Evolutionary conservation across 2,797 vertebrate genomes (phyloP), one percentile per base, ranked within the genome.

Genomic region (Enteromius treurensis): DNA sequence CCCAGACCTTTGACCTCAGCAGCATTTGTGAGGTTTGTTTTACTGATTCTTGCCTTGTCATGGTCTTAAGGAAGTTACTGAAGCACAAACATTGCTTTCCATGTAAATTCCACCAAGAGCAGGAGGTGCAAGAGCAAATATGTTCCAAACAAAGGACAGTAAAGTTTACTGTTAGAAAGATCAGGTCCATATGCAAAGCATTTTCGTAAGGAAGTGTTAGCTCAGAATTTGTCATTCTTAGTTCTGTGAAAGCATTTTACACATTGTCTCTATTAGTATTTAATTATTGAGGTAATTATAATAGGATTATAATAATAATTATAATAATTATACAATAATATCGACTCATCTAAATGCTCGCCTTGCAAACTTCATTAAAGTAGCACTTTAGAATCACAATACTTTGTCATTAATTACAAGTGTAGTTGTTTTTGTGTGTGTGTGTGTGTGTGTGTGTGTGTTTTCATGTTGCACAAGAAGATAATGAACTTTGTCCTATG

Each of bases 1-100:
- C 88, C 81, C 86, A 84, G 77, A 49, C 32, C 76, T 78, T 77
- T 74, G 82, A 87, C 67, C 71, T 60, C 5, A 26, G 79, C 64
- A 71, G 60, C 64, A 64, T 87, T 84, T 82, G 60, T 85, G 17
- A 55, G 53, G 60, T 26, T 69, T 75, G 45, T 81, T 86, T 76
- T 45, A 51, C 5, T 70, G 73, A 87, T 74, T 84, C 68, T 55
- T 64, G 80, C 77, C 77, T 73, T 68, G 85, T 89, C 87, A 88
- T 29, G 23, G 68, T 81, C 60, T 60, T 77, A 26, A 85, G 80
- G 87, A 87, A 84, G 78, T 84, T 60, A 79, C 6, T 29, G 21
- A 78, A 71, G 69, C 62, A 81, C 13, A 6, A 65, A 65, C 34
- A 60, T 51, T 81, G 68, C 55, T 84, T 80, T 69, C 53, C 68